Percentiles rank a stretch among this genome's conserved stretches.
Evolutionary conservation across 1,140 invertebrate species (phyloP).

Genomic region (Rhyacophila brunnea): DNA sequence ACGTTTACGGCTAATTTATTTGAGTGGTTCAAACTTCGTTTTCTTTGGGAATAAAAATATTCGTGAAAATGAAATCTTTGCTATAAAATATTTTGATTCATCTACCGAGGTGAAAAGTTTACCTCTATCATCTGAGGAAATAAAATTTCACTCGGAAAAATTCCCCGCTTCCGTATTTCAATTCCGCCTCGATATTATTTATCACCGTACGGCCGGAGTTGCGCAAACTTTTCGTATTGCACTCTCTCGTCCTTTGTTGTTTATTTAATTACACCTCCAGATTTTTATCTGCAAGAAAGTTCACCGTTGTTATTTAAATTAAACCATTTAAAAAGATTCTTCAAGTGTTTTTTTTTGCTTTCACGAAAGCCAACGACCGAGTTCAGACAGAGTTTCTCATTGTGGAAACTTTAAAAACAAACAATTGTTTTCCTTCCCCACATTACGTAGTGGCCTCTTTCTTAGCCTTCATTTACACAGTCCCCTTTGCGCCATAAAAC

Average conservation of each 20-base stretch:
- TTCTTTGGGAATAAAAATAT: no score
- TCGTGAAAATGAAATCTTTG: no score
- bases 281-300: conserved; percentile 10
- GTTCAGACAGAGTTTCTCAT: conserved; percentile 9
- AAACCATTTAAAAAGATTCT: conserved; percentile 15
- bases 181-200: no score
- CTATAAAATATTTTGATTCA: no score
- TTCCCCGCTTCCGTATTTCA: no score
- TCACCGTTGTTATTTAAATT: conserved; percentile 11
- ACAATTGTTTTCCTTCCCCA: conserved; percentile 19
- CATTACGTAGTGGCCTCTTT: neutral
- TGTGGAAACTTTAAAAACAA: conserved; percentile 27
- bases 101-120: no score
- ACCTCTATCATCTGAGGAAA: no score
- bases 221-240: neutral
- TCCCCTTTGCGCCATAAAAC: neutral
- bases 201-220: no score
- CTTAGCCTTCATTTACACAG: neutral
- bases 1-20: no score
- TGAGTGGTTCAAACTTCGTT: no score
- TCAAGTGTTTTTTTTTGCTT: neutral
- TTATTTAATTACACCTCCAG: conserved; percentile 11
- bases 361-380: neutral
- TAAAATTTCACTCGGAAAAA: no score
- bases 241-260: neutral